Evolutionary conservation across 2,797 vertebrate genomes (phyloP).

Genomic region (Sternotherus odoratus): DNA sequence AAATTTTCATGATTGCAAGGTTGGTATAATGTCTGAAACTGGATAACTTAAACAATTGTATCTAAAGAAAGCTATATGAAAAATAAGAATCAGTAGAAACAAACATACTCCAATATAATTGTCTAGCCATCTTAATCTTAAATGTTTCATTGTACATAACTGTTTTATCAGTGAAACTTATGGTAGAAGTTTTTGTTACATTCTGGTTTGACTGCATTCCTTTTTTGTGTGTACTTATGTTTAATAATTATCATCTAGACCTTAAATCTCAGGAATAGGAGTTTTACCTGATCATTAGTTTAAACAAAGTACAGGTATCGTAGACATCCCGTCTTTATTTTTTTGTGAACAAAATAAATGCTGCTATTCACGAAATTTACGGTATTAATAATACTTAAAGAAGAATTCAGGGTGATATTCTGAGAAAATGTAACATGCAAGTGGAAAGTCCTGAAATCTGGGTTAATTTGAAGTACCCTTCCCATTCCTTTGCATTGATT

Average conservation of each 20-base stretch:
- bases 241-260: neutral
- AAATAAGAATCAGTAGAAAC: slow-evolving; percentile 29
- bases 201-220: neutral
- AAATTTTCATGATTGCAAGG: neutral
- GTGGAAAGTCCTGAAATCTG: neutral
- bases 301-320: neutral
- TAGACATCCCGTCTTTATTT: neutral
- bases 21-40: slow-evolving; percentile 2
- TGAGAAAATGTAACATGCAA: neutral
- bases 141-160: neutral
- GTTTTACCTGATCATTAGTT: neutral
- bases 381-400: neutral
- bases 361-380: neutral
- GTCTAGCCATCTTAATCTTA: slow-evolving; percentile 10
- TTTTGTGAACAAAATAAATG: neutral
- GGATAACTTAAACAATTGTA: neutral
- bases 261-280: neutral
- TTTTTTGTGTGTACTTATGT: neutral
- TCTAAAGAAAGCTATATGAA: neutral
- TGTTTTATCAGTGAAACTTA: neutral
- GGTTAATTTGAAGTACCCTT: slow-evolving; percentile 25
- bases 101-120: neutral
- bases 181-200: neutral
- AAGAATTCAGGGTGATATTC: neutral
- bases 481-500: slow-evolving; percentile 14